Base-by-base conservation (phyloP, 92 coral and sea anemone genomes). In the Palythoa caribaeorum region DNA sequence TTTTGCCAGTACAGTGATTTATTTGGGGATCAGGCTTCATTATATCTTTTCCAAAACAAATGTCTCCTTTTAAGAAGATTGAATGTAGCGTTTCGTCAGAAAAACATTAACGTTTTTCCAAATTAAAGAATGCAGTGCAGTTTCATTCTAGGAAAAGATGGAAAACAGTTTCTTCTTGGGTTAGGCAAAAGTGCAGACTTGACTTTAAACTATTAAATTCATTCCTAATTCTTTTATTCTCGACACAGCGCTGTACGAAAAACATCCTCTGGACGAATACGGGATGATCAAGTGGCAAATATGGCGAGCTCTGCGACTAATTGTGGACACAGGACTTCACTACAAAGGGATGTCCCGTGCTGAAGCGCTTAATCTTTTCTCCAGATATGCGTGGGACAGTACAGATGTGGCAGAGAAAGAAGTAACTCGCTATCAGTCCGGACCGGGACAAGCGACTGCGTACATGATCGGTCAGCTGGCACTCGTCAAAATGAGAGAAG, bases 391-490 rank as follows among this genome's bases (percentile, higher is more conserved):
- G 8, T 97, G 98, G 99, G 99, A 97, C 87, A 94, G 87, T 60
- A 94, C 98, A 13, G 99, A 97, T 83, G 95, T 95, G 54, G 99
- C 98, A 17, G 83, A 88, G 65, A 97, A 97, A 75, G 99, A 97
- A 84, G 97, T 97, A 60, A 95, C 99, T 17, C 92, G 99, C 9
- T 97, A 97, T 71, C 99, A 97, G 78, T 92, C 97, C 80, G 96
- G 95, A 35, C 99, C 99, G 10, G 99, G 99, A 38, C 99, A 97
- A 83, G 99, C 99, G 36, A 91, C 94, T 54, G 96, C 99, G 78
- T 97, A 97, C 87, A 97, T 95, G 98, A 94, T 95, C 68, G 99
- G 99, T 78, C 99, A 95, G 89, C 96, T 88, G 84, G 98, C 98
- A 14, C 90, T 97, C 55, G 88, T 92, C 68, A 84, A 86, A 65